Percentiles rank a stretch among this genome's conserved stretches.
phyloP scores from a whole-genome alignment of 2,888 invertebrate genomes.

The Heteromurus nitidus region DNA sequence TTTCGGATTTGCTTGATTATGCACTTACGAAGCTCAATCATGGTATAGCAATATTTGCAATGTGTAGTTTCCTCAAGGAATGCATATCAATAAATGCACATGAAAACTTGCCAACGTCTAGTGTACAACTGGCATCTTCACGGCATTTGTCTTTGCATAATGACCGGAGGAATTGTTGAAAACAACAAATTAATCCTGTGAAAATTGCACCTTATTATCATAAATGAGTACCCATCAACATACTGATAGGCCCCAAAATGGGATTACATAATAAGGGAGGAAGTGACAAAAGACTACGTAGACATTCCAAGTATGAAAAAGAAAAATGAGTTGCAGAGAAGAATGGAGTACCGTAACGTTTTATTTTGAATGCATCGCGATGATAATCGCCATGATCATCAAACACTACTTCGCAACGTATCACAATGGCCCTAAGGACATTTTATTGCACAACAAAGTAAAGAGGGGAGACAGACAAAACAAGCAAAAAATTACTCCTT shows the following conservation, averaged over 20 bases:
- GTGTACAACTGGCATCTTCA: background rate
- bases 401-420: no score
- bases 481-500: background rate
- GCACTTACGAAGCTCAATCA: no score
- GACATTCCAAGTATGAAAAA: background rate
- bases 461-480: background rate
- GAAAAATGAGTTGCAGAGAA: conserved; percentile 34
- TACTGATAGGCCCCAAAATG: background rate
- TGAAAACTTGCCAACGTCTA: no score
- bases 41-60: no score
- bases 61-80: no score
- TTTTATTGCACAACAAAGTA: conserved; percentile 34
- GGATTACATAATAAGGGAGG: conserved; percentile 43
- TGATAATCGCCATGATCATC: conserved; percentile 21
- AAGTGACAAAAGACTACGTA: conserved; percentile 27
- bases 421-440: conserved; percentile 48
- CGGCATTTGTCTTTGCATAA: background rate
- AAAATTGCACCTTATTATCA: conserved; percentile 13
- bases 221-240: conserved; percentile 29
- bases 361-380: conserved; percentile 29
- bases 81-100: no score
- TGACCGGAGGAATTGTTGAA: background rate
- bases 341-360: conserved; percentile 47
- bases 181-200: conserved; percentile 13
- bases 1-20: no score